Evolutionary conservation across 2,113 vertebrate species (phyloP).

Genomic region (Oriolus oriolus): DNA sequence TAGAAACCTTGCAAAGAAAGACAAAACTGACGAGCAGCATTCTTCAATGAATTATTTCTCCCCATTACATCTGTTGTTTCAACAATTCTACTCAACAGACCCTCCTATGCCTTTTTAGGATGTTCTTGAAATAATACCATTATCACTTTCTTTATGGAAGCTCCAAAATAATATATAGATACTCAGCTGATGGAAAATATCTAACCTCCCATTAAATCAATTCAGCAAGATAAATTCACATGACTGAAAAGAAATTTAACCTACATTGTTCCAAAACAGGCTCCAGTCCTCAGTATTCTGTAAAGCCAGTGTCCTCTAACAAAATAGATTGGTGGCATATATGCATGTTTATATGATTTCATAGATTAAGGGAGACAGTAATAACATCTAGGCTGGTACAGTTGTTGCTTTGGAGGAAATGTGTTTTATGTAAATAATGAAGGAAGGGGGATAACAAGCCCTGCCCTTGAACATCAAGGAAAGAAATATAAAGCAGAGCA

Average conservation of each 20-base stretch:
- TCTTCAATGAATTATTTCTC: neutral
- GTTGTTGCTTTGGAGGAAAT: neutral
- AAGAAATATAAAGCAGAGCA: neutral
- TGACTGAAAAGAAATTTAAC: neutral
- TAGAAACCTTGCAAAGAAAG: neutral
- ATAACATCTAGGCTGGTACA: neutral
- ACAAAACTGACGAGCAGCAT: neutral
- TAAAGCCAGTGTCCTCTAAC: neutral
- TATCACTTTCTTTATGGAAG: neutral
- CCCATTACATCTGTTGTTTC: neutral
- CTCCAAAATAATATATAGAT: neutral
- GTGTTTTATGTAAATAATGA: neutral
- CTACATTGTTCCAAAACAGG: neutral
- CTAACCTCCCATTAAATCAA: neutral
- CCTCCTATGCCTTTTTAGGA: neutral
- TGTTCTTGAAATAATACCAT: neutral
- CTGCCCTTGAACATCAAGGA: neutral
- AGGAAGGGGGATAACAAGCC: neutral
- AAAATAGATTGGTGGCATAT: neutral
- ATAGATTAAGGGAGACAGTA: neutral
- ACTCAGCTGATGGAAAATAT: neutral
- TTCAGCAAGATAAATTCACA: neutral
- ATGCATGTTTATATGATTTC: neutral
- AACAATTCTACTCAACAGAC: neutral
- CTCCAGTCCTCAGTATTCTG: neutral